Evolutionary conservation across 2,888 invertebrate genomes (phyloP), one percentile per base, ranked within the genome.

Genomic region (Pammene fasciana): DNA sequence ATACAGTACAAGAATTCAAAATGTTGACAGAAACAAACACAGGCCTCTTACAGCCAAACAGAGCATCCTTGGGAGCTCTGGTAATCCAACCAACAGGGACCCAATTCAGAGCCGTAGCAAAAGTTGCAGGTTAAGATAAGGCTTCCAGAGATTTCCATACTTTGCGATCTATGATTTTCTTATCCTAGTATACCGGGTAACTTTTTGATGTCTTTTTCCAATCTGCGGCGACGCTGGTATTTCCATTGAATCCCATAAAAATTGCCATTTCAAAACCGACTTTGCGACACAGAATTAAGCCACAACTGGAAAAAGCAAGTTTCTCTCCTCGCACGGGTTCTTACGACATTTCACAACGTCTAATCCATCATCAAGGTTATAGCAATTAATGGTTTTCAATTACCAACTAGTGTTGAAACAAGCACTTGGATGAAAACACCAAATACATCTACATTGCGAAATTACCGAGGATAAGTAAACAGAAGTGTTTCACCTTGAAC

Each of bases 281-380:
- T 67, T 67, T 38, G 55, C 61, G 34, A 61, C 41, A 26, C 38
- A 7, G 18, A 55, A 64, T 68, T 68, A 64, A 68, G 68, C 56
- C 67, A 68, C 61, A 54, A 61, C 61, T 55, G 46, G 38, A 61
- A 67, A 67, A 61, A 67, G 59, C 57, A 43, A 59, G 65, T 65
- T 65, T 66, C 66, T 66, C 45, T 46, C 34, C 48, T 16, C 38
- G 41, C n/a, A 54, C 45, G 16, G 46, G 36, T 61, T 67, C 43
- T 52, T 52, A 45, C 43, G 34, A 16, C 46, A 41, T 64, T 67
- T 50, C 56, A 34, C 68, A 62, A 68, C 38, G 26, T 10, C 38
- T 62, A 68, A 68, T 68, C 68, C 68, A 64, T 64, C 48, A 64
- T 50, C 68, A 68, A 68, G 68, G 68, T 45, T n/a, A 55, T 64